Evolutionary conservation across 2,888 invertebrate genomes (phyloP), one percentile per base, ranked within the genome.

Genomic region (Saturnia japonica): DNA sequence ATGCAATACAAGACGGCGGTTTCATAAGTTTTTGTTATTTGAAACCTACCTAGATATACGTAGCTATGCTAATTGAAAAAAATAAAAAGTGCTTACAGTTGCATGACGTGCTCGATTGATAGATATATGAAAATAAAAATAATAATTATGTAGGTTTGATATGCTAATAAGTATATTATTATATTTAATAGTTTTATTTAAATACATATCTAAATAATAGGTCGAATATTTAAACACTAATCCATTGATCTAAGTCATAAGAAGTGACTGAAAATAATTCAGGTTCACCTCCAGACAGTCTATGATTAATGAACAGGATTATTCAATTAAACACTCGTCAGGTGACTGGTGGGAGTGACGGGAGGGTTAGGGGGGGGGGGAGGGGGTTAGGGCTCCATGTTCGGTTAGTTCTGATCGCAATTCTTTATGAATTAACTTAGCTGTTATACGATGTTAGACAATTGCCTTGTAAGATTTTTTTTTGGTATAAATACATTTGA

Each of bases 291-390:
- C 86, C 91, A 93, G 93, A 89, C 89, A 85, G 85, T 80, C 82
- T 87, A 91, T 94, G 94, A 94, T 94, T 94, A 94, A 94, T 94
- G 94, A 91, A 88, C 83, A 84, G 88, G 92, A 94, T 94, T 94
- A 94, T 94, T 94, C 92, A 94, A 94, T 94, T 94, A 94, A 93
- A 90, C 90, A 89, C 89, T 87, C 85, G 84, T 86, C 90, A 91
- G 92, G 92, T 91, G 88, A 86, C 86, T 82, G 83, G 81, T 81
- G 86, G 76, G 77, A 74, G 47, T 74, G 76, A 75, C 72, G 40
- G 70, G 72, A 72, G 75, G 68, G 57, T 68, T 68, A 51, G 71
- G 70, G 71, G 71, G 72, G 42, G 71, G 74, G 66, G 68, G 68
- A 69, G 76, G 78, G 75, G 77, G 69, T 67, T 74, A 82, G 78